phyloP scores from a whole-genome alignment of 1,140 invertebrate genomes.

The Drosophila bocki region DNA sequence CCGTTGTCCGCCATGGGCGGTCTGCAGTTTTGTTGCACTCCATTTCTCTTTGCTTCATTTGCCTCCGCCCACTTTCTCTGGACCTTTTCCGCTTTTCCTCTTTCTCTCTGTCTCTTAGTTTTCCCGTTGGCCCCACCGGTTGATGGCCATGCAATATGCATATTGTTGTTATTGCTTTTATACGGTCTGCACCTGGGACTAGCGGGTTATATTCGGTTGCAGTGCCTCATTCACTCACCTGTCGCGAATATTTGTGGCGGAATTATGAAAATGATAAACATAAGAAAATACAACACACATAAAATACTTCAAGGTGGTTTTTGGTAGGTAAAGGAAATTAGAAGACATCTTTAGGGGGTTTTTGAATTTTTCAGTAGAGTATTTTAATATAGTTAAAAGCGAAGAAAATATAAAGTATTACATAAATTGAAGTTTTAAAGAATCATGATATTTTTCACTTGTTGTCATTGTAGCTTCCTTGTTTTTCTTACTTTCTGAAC shows the following conservation, averaged over 20 bases:
- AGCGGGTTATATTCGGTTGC: conserved; percentile 26
- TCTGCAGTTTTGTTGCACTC: conserved; percentile 35
- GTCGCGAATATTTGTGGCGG: conserved; percentile 4
- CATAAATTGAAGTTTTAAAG: background rate
- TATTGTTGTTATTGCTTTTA: conserved; percentile 56
- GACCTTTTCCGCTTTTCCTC: background rate
- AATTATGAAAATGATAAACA: background rate
- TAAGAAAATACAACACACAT: background rate
- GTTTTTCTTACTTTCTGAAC: background rate
- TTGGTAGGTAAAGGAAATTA: background rate
- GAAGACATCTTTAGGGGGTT: background rate
- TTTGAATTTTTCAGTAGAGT: background rate
- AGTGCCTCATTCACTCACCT: conserved; percentile 5
- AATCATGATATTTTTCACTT: too few species aligned
- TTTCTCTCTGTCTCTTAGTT: background rate
- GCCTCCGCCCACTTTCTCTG: background rate
- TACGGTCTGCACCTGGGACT: conserved; percentile 33
- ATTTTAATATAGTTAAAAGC: background rate
- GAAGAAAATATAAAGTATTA: background rate
- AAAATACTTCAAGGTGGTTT: background rate
- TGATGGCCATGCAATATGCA: conserved; percentile 65
- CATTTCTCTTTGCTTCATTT: conserved; percentile 7
- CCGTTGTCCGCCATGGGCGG: background rate
- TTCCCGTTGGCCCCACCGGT: conserved; percentile 29
- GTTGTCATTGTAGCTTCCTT: background rate